Evolutionary conservation across 2,888 invertebrate species (phyloP), one percentile per base, ranked within the genome.

Genomic region (Erebia palarica): DNA sequence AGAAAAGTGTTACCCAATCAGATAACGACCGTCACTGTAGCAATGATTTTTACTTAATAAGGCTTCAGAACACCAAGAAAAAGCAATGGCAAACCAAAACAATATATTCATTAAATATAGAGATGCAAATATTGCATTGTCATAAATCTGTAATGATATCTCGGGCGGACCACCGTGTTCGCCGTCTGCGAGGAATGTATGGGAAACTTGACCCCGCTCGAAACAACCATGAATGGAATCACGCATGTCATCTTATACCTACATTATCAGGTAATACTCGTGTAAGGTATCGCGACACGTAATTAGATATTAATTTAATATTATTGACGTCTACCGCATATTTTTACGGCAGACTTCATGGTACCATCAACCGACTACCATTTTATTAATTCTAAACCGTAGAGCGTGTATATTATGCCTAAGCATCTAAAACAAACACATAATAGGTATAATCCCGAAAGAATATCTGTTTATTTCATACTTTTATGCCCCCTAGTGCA

Each of bases 121-220:
- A 70, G 53, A 69, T 74, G 68, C 64, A 68, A 74, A 53, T 72
- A 60, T 59, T 69, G 55, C 67, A 65, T 70, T 65, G 70, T 70
- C 65, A 68, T 65, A 70, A 59, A 42, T 70, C 44, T 73, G 72
- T 75, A 68, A 70, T 71, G 69, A 69, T 72, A 73, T 75, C 72
- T 76, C 72, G 75, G 63, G 57, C 65, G 65, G 79, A 87, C 87
- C 88, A 88, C 85, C 85, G 75, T 79, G 82, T 75, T 78, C 71
- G 79, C 78, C 77, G 81, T 80, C 80, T 78, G 80, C 80, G 75
- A 81, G 80, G 84, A 85, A 86, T 88, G 85, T 81, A 81, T 83
- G 81, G 77, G 85, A 84, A 85, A 88, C 83, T 75, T 77, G 84
- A 87, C 83, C 86, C 81, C 79, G 77, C 78, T 80, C 81, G 78